Percentiles rank a stretch among this genome's conserved stretches.
phyloP scores from a whole-genome alignment of 2,888 invertebrate species.

The Ernsta delagoae region DNA sequence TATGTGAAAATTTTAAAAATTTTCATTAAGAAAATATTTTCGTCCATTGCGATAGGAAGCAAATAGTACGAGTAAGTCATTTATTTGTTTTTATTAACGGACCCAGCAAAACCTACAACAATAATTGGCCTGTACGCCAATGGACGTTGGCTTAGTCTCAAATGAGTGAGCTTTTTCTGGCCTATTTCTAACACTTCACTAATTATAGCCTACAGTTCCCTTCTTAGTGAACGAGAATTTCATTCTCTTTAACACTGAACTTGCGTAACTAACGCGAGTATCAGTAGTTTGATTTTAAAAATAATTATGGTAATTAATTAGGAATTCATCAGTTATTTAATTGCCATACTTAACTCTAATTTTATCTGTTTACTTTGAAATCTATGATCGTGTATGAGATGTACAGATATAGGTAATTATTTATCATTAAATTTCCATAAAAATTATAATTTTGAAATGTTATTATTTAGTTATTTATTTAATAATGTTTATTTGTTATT shows the following conservation, averaged over 20 bases:
- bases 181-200: not conserved
- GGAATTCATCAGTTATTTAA: too few species aligned
- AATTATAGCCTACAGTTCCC: conserved; percentile 10
- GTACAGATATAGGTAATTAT: too few species aligned
- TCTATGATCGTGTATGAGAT: too few species aligned
- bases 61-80: conserved; percentile 12
- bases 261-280: not conserved
- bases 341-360: too few species aligned
- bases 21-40: not conserved
- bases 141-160: conserved; percentile 6
- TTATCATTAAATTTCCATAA: too few species aligned
- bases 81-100: conserved; percentile 3
- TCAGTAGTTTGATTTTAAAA: not conserved
- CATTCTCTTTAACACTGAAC: not conserved
- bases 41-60: not conserved
- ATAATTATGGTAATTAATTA: not conserved
- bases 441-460: too few species aligned
- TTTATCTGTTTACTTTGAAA: too few species aligned
- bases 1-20: too few species aligned
- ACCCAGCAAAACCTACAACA: conserved; percentile 14
- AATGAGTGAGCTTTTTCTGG: conserved; percentile 3
- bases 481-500: too few species aligned
- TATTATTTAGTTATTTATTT: too few species aligned
- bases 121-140: conserved; percentile 17
- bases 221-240: conserved; percentile 19